Base-by-base conservation (phyloP, 2,113 vertebrate species). In the Tetrao urogallus region DNA sequence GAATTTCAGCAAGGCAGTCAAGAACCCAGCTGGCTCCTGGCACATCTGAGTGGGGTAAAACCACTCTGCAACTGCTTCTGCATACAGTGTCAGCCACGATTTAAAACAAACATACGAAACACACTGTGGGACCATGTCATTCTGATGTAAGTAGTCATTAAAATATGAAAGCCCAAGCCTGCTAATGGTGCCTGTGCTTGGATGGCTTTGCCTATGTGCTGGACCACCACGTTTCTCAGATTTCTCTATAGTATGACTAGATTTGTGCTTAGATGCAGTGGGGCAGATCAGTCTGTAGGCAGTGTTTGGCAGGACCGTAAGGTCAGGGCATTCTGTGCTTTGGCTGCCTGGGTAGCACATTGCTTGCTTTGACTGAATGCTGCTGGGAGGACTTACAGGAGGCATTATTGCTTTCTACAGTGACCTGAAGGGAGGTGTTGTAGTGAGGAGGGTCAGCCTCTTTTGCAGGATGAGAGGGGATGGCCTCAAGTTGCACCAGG, bases 71-170 rank as follows among this genome's bases (percentile, higher is more conserved):
- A 30, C 21, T 42, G 70, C 84, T 80, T 11, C 78, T 58, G 71
- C 21, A 63, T 34, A 4, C 40, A 32, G 13, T 32, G 19, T 28
- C 42, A 40, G 0, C 25, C 2, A 3, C 21, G 8, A 30, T 57
- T 66, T 61, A 40, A 54, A 75, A 28, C 24, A 63, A 63, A 8
- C 22, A 63, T 10, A 17, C 3, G 15, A 38, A 24, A 36, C n/a
- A 61, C 13, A 13, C 3, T 8, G 34, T 10, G 67, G 47, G 8
- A 12, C 34, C 8, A 32, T 8, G 36, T n/a, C 3, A 1, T 25
- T 32, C 7, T 34, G 72, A 16, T n/a, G 57, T 5, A 67, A 57
- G 42, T 63, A 32, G 14, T 24, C 45, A 25, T 67, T 32, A 42
- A 50, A 74, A 50, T 4, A 8, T 40, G 32, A 10, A 8, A 4